These are phyloP conservation scores for Lathamus discolor DNA, from an alignment of 2,113 vertebrate species.

Conservation along the genomic window DNA sequence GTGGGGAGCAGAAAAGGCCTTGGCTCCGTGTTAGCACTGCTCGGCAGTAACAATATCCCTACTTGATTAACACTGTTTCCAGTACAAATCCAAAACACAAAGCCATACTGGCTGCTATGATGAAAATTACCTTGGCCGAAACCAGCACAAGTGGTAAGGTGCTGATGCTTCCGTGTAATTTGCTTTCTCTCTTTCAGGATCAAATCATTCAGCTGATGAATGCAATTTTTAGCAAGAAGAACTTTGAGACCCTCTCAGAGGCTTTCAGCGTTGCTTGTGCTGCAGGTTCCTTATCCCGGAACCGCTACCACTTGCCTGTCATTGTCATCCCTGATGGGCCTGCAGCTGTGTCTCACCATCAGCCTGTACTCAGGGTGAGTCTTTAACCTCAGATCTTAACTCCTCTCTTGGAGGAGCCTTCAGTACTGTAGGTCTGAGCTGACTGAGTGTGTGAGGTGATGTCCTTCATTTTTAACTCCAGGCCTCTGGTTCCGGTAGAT, in stretches of 20 bases:
- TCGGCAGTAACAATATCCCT: not conserved
- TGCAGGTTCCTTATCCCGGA: constrained; percentile 83
- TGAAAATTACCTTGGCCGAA: not conserved
- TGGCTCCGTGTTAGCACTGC: not conserved
- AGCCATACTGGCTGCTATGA: not conserved
- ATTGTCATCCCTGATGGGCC: constrained; percentile 83
- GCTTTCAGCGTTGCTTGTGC: constrained; percentile 91
- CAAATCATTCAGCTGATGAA: constrained; percentile 96
- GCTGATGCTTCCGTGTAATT: not conserved
- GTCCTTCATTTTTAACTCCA: not conserved
- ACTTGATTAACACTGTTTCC: not conserved
- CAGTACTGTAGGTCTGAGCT: not conserved
- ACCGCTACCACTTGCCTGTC: constrained; percentile 90
- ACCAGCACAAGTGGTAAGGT: not conserved
- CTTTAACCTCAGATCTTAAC: not conserved
- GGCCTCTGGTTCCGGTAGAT: not conserved
- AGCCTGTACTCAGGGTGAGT: constrained; percentile 85
- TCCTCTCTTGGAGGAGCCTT: not conserved
- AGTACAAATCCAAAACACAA: not conserved
- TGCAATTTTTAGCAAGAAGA: constrained; percentile 95
- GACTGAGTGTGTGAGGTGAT: not conserved
- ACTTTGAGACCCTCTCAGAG: constrained; percentile 88
- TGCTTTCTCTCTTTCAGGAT: constrained; percentile 77
- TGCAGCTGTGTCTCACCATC: constrained; percentile 87
- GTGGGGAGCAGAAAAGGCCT: not conserved